Conservation (phyloP, 2,113 vertebrate species). For the Pyxicephalus adspersus region DNA sequence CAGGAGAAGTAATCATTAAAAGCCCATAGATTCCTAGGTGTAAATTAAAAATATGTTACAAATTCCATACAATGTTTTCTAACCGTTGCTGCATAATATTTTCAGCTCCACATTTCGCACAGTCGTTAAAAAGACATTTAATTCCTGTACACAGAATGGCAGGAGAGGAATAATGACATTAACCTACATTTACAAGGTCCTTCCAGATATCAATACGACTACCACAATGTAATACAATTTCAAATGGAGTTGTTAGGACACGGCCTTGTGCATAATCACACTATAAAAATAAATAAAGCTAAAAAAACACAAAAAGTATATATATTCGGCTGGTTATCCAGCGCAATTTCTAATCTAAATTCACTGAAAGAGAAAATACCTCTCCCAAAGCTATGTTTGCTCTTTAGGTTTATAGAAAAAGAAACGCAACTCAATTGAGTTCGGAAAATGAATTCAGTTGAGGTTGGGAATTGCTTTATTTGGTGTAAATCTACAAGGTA, state of each 20-base stretch:
- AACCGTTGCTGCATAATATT: background rate
- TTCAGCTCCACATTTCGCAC: background rate
- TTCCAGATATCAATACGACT: constrained; percentile 8
- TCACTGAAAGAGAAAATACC: background rate
- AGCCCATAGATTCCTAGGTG: no score
- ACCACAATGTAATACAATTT: constrained; percentile 13
- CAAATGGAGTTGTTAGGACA: background rate
- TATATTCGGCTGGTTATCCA: constrained; percentile 5
- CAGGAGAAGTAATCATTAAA: no score
- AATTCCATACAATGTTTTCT: no score
- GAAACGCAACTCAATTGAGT: background rate
- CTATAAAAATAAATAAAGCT: background rate
- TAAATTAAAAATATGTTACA: no score
- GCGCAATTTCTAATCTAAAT: background rate
- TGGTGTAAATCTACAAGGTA: background rate
- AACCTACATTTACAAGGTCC: constrained; percentile 7
- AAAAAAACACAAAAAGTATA: background rate
- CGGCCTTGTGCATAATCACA: background rate
- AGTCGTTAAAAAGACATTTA: no score
- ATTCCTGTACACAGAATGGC: background rate
- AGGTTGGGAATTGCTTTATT: background rate
- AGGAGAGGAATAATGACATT: constrained; percentile 12
- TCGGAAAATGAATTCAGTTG: background rate
- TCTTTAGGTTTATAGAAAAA: background rate
- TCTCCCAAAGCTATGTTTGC: no score